Evolutionary conservation across 2,113 vertebrate genomes (phyloP), one percentile per base, ranked within the genome.

Genomic region (Chelonoidis abingdonii): DNA sequence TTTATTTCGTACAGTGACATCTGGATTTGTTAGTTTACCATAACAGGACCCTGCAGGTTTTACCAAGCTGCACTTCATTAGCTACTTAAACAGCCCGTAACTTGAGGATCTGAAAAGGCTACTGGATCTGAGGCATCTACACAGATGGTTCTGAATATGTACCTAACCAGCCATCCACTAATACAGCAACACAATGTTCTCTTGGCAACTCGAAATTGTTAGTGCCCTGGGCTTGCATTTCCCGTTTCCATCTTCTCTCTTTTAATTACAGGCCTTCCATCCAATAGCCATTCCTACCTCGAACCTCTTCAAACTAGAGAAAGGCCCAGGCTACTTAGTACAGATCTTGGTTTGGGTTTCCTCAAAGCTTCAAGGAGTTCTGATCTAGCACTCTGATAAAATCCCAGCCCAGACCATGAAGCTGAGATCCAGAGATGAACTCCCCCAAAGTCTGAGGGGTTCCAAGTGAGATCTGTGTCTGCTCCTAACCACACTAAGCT

Each of bases 201-300:
- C 47, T 65, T 78, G 91, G 88, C 0, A 0, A 94, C 72, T 38
- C 87, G 44, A 29, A 83, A 56, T 14, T 89, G 31, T 69, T 69
- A n/a, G 9, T 21, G 65, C 65, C 35, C 10, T 41, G 21, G 38
- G 72, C 38, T 44, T 8, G 24, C 72, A 41, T 95, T 96, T 91
- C 89, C 47, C 88, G 13, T 94, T 96, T 85, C 86, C 92, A 95
- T 91, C 69, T 75, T 96, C 95, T 83, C 19, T 83, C 95, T 96
- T 75, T 79, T 88, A 91, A 83, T n/a, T 92, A 44, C 0, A 10
- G 62, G 84, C 0, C 4, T 41, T 89, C 79, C 44, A 88, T 91
- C 3, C 62, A 88, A 16, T 10, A 12, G 11, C 53, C 92, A 10
- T 35, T 89, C 11, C 5, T 10, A 2, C 0, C 0, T 41, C 54